A percentile compares a stretch with the other conserved stretches of the same genome.
These are phyloP conservation scores for Vesta saturnalis DNA, from an alignment of 2,888 invertebrate species.

Conservation along the genomic window DNA sequence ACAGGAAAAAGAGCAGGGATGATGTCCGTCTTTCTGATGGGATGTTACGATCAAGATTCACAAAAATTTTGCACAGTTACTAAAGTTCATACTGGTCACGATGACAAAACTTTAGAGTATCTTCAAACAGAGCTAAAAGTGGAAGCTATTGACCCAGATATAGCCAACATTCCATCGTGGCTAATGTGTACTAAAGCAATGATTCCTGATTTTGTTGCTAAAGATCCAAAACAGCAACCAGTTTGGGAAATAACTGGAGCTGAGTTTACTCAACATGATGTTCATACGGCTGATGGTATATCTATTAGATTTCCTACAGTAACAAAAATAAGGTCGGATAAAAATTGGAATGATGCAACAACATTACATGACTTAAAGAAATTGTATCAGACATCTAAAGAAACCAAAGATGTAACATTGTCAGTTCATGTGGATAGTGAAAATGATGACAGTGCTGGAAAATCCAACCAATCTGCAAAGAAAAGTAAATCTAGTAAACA, in stretches of 20 bases:
- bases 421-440: conserved; percentile 52
- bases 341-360: conserved; percentile 86
- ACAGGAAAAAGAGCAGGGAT: conserved; percentile 91
- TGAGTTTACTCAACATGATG: conserved; percentile 80
- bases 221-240: conserved; percentile 84
- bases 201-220: conserved; percentile 90
- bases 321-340: conserved; percentile 83
- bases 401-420: conserved; percentile 69
- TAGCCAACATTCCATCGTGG: conserved; percentile 78
- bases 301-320: conserved; percentile 94
- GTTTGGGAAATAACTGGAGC: conserved; percentile 96
- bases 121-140: conserved; percentile 79
- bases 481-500: conserved; percentile 27
- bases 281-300: conserved; percentile 93
- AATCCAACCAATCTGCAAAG: conserved; percentile 7
- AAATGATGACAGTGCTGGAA: not conserved
- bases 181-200: conserved; percentile 82
- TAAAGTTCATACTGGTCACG: conserved; percentile 89
- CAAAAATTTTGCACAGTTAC: conserved; percentile 90
- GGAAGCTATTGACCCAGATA: conserved; percentile 83
- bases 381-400: conserved; percentile 76
- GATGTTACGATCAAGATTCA: conserved; percentile 77
- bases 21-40: conserved; percentile 95
- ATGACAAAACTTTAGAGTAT: conserved; percentile 83
- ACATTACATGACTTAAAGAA: conserved; percentile 76